Base-by-base conservation (phyloP, 30 jellyfish, hydroid and myxozoan species). In the Clytia hemisphaerica region DNA sequence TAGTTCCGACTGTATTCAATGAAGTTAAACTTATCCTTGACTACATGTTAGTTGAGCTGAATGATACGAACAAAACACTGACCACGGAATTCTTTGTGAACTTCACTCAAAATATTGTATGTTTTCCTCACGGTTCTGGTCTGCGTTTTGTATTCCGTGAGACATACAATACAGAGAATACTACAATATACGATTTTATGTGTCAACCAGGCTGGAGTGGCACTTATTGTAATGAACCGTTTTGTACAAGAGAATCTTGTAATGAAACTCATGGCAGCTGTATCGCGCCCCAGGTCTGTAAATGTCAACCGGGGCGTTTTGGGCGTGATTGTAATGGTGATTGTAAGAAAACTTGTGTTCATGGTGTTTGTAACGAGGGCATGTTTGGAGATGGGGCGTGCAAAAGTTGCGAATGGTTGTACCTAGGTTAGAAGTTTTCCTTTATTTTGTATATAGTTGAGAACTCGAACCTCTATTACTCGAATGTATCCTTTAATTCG, bases 361-460 rank as follows among this genome's bases (percentile, higher is more conserved):
- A 60, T 53, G 96, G 96, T 14, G 46, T 75, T 7, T 86, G 96
- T 54, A 73, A 73, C 36, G 93, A 55, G 0, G 96, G 96, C 54
- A 64, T 81, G 40, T 31, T 55, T 3, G 96, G 96, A 0, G 93
- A 78, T 38, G 96, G 96, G 10, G 42, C 67, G 1, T 86, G 96
- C 64, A 19, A 7, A 30, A 21, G 6, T 16, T 86, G 96, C 58
- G 64, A 78, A 32, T 86, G 96, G 96, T 42, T 72, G 63, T 78
- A 86, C 53, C 83, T 51, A 21, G 95, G 95, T 2, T 54, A 4
- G 5, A 48, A 47, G 46, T 83, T n/a, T n/a, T n/a, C n/a, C n/a
- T n/a, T n/a, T n/a, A n/a, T n/a, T n/a, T n/a, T n/a, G n/a, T n/a
- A n/a, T n/a, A n/a, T n/a, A n/a, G n/a, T n/a, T n/a, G n/a, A n/a